Conservation (phyloP, 2,113 vertebrate genomes). For the Oreotragus oreotragus region DNA sequence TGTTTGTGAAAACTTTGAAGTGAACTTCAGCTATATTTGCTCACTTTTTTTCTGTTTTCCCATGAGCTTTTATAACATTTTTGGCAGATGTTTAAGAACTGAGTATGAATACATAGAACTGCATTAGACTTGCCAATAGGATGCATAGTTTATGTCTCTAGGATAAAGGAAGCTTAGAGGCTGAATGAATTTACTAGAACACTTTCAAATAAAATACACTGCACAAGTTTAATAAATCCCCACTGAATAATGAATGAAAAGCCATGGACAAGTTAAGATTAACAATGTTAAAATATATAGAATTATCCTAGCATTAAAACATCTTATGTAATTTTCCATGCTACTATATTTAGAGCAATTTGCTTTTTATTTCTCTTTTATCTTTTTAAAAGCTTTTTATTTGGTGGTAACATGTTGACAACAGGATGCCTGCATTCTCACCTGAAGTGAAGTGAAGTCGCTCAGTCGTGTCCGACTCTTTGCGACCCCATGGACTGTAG, state of each 20-base stretch:
- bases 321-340: background rate
- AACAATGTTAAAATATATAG: background rate
- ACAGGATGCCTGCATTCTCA: constrained; percentile 52
- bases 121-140: background rate
- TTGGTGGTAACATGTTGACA: rapidly evolving
- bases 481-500: no score
- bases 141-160: background rate
- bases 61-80: background rate
- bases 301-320: background rate
- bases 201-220: background rate
- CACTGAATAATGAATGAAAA: background rate
- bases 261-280: background rate
- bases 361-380: background rate
- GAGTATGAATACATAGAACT: background rate
- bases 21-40: background rate
- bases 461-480: no score
- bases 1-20: background rate
- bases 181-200: background rate
- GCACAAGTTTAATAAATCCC: background rate
- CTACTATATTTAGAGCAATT: background rate
- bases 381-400: background rate
- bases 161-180: background rate
- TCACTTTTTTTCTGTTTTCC: background rate
- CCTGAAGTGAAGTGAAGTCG: constrained; percentile 79
- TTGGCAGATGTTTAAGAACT: background rate